These are phyloP conservation scores for Melipona beecheii DNA, from an alignment of 2,888 invertebrate species.

Conservation along the genomic window DNA sequence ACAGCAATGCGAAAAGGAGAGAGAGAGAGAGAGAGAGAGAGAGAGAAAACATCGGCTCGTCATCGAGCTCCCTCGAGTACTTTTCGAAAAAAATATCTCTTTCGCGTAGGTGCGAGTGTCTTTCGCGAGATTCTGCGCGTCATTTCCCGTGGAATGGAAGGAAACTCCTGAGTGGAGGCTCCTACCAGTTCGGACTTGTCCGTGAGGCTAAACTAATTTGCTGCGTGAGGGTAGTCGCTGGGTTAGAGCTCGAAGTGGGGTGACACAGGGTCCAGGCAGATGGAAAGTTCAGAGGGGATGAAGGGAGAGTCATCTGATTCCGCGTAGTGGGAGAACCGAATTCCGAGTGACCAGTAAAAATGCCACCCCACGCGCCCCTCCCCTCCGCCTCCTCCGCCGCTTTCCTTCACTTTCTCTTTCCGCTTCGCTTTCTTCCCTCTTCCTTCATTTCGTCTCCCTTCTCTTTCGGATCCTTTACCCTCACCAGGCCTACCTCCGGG, in stretches of 20 bases:
- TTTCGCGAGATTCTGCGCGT: conserved; percentile 65
- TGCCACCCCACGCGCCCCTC: conserved; percentile 59
- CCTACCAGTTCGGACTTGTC: conserved; percentile 63
- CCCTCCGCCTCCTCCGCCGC: conserved; percentile 11
- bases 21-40: too few relatives aligned
- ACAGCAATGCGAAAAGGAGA: background rate
- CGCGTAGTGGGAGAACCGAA: conserved; percentile 66
- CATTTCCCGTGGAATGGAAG: conserved; percentile 65
- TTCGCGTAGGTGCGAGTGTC: conserved; percentile 41
- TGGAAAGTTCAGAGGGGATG: conserved; percentile 39
- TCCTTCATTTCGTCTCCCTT: conserved; percentile 44
- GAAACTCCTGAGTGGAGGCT: conserved; percentile 63
- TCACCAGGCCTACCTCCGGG: conserved; percentile 50
- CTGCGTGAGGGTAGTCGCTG: conserved; percentile 66
- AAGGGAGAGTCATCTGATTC: conserved; percentile 58
- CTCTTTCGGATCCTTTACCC: conserved; percentile 40
- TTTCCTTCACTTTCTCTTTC: conserved; percentile 45
- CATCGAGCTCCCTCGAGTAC: conserved; percentile 48
- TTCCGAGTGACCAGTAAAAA: conserved; percentile 77
- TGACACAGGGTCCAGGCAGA: conserved; percentile 63
- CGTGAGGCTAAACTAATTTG: conserved; percentile 77
- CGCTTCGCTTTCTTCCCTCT: conserved; percentile 35
- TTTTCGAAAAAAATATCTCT: conserved; percentile 38
- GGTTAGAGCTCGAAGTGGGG: conserved; percentile 66
- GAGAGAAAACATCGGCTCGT: background rate